A percentile compares a stretch with the other conserved stretches of the same genome.
Evolutionary conservation across 2,113 vertebrate species (phyloP).

Genomic region (Pseudopodoces humilis): DNA sequence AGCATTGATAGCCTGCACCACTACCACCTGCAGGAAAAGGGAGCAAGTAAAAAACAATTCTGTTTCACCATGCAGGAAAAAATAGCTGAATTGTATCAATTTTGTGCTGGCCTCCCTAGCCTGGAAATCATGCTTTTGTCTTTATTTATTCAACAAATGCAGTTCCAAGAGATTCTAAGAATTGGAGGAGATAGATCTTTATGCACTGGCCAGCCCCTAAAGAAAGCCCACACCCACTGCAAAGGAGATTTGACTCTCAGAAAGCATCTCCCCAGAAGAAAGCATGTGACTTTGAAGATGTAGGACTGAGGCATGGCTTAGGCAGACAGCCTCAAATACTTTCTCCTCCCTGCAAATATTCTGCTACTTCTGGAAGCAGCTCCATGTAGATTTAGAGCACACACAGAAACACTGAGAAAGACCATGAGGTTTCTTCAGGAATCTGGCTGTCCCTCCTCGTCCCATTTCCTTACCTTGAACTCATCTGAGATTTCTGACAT

Average conservation of each 20-base stretch:
- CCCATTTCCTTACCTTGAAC: constrained; percentile 73
- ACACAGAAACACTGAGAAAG: neutral
- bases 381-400: neutral
- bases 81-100: neutral
- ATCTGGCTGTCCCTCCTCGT: neutral
- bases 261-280: neutral
- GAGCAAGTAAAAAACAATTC: neutral
- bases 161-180: neutral
- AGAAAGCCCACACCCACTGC: neutral
- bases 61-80: neutral
- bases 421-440: neutral
- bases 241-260: neutral
- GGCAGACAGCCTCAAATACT: neutral
- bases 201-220: neutral
- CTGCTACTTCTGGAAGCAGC: neutral
- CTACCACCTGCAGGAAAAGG: constrained; percentile 73
- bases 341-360: neutral
- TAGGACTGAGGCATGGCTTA: neutral
- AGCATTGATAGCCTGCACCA: constrained; percentile 82
- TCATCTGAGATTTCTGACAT: constrained; percentile 86
- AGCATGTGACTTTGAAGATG: neutral
- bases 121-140: neutral
- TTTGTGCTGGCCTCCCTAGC: neutral
- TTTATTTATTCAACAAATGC: neutral
- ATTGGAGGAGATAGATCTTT: neutral